phyloP scores from a whole-genome alignment of 2,797 vertebrate species.

The Labroides dimidiatus region DNA sequence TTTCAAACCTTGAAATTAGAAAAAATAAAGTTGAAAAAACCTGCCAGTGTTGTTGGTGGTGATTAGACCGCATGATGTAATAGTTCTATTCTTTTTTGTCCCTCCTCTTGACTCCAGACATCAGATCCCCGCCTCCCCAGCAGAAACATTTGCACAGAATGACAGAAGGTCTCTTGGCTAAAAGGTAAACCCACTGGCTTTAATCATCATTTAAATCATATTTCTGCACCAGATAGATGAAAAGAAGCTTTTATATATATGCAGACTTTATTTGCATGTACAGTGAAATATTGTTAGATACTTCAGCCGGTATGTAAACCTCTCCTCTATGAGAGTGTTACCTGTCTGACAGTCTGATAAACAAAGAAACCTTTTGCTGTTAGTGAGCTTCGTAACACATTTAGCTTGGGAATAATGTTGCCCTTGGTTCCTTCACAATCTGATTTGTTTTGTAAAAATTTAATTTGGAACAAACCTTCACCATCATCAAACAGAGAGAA shows the following conservation, averaged over 20 bases:
- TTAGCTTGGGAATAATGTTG: no score
- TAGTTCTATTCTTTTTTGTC: neutral
- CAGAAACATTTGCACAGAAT: slow-evolving; percentile 43
- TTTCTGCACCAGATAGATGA: neutral
- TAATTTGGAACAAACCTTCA: neutral
- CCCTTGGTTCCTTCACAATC: no score
- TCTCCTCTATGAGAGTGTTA: neutral
- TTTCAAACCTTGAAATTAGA: no score
- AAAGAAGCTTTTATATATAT: neutral
- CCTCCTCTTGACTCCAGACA: slow-evolving; percentile 2
- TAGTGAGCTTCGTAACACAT: neutral
- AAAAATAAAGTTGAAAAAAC: no score
- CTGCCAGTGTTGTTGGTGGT: no score
- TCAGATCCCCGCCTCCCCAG: slow-evolving; percentile 18
- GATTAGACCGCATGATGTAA: neutral
- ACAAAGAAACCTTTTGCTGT: neutral
- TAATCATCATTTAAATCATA: neutral
- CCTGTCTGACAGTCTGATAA: neutral
- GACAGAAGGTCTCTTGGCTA: slow-evolving; percentile 32
- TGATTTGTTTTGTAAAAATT: neutral
- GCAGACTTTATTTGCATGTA: neutral
- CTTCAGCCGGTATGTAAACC: neutral
- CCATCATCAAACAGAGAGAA: no score
- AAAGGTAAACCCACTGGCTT: slow-evolving; percentile 34
- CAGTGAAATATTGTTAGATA: neutral